Percentiles rank a stretch among this genome's conserved stretches.
These are phyloP conservation scores for Stenurella melanura DNA, from an alignment of 2,888 invertebrate species.

Conservation along the genomic window DNA sequence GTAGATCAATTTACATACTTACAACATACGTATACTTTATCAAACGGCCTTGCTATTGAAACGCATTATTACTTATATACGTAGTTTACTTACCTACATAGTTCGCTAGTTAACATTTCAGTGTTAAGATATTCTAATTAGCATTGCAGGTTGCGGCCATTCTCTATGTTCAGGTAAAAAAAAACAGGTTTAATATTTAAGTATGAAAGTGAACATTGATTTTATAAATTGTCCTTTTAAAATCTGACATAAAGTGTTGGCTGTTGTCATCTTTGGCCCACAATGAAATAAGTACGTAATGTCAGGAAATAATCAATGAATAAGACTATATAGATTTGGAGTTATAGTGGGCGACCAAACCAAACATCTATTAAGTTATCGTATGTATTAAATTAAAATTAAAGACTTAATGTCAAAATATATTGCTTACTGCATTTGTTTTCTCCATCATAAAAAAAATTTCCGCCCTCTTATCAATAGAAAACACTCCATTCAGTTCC, in stretches of 20 bases:
- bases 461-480: no score
- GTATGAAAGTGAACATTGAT: neutral
- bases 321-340: no score
- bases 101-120: neutral
- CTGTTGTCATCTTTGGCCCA: neutral
- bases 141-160: neutral
- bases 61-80: neutral
- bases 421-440: no score
- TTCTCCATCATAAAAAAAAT: no score
- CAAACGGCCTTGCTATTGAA: neutral
- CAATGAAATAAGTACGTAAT: no score
- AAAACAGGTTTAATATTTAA: neutral
- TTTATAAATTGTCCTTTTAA: neutral
- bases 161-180: neutral
- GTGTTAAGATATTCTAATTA: neutral
- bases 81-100: conserved; percentile 7
- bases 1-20: neutral
- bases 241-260: neutral
- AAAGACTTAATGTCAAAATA: no score
- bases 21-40: neutral
- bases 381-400: no score
- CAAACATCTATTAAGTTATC: no score
- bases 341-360: no score
- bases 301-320: no score
- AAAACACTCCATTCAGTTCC: no score